phyloP scores from a whole-genome alignment of 2,113 vertebrate species.

The Nothocercus julius region DNA sequence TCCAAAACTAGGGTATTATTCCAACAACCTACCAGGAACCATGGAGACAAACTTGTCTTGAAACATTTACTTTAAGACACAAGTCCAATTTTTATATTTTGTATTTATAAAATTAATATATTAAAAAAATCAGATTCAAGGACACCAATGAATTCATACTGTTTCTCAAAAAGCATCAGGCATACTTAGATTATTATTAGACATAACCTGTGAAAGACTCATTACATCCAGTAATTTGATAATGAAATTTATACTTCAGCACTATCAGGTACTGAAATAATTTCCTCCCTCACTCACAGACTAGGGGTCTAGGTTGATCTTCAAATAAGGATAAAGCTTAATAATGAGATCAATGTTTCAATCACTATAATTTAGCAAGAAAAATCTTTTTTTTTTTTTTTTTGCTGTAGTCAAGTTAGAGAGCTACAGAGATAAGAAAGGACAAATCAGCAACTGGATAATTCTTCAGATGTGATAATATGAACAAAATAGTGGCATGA shows the following conservation, averaged over 20 bases:
- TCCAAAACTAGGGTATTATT: not conserved
- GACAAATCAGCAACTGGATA: not conserved
- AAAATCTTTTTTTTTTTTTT: not conserved
- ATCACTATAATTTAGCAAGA: not conserved
- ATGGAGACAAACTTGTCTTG: not conserved
- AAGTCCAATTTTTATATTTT: not conserved
- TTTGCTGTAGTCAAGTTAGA: not conserved
- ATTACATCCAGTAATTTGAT: not conserved
- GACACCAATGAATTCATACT: not conserved
- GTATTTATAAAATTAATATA: fast-evolving
- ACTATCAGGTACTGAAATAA: not conserved
- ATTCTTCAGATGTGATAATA: not conserved
- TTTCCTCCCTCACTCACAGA: not conserved
- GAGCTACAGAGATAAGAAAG: not conserved
- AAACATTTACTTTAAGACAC: not conserved
- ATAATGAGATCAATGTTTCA: not conserved
- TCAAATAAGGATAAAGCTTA: not conserved
- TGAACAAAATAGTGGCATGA: not conserved
- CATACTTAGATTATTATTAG: not conserved
- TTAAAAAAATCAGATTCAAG: not conserved
- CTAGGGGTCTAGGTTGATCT: not conserved
- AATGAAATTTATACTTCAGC: not conserved
- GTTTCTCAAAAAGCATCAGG: not conserved
- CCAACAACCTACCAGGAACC: not conserved
- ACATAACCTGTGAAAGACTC: not conserved